These are phyloP conservation scores for Nemopilema nomurai DNA, from an alignment of 30 jellyfish, hydroid and myxozoan genomes.

Conservation along the genomic window DNA sequence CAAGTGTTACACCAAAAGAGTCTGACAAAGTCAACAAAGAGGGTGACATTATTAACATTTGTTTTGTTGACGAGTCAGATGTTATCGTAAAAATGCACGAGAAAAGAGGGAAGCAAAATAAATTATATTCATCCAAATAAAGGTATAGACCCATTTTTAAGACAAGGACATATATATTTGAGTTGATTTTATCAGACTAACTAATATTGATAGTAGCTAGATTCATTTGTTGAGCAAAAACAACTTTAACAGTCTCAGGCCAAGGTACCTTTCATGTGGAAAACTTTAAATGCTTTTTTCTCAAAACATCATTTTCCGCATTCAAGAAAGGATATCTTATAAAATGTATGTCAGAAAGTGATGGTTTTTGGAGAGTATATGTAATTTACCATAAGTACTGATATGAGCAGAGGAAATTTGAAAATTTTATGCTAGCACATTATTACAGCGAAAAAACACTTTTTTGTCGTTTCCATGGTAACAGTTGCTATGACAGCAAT, in stretches of 20 bases:
- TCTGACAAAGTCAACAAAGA: neutral
- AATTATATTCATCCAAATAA: neutral
- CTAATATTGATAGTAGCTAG: neutral
- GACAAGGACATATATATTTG: neutral
- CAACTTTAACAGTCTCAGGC: neutral
- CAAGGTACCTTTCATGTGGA: neutral
- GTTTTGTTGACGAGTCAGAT: neutral
- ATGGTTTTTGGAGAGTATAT: neutral
- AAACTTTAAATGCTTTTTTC: neutral
- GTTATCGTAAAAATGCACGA: neutral
- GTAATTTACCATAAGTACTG: neutral
- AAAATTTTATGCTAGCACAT: neutral
- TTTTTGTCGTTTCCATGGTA: neutral
- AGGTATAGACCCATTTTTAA: neutral
- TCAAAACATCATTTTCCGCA: neutral
- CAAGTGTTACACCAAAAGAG: neutral
- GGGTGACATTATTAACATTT: conserved; percentile 1
- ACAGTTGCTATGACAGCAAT: neutral
- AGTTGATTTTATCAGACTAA: neutral
- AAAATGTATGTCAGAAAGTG: neutral
- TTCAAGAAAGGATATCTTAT: neutral
- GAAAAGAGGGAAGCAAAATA: neutral
- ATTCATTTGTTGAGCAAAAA: neutral
- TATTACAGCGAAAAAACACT: neutral
- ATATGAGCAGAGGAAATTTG: neutral